A percentile compares a stretch with the other conserved stretches of the same genome.
Evolutionary conservation across 2,888 invertebrate genomes (phyloP).

Genomic region (Meteorus colon): DNA sequence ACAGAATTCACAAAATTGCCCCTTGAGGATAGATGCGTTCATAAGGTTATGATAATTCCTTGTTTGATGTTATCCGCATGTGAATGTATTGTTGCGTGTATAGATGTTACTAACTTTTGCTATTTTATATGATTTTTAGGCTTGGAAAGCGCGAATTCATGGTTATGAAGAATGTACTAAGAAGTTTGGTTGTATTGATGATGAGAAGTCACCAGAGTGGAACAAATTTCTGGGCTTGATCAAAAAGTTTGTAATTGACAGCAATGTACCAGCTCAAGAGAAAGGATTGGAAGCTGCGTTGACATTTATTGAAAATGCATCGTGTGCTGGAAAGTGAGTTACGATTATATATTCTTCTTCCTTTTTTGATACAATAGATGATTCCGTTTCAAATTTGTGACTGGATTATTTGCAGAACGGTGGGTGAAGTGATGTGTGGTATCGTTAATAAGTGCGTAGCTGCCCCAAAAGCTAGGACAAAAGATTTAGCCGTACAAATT

Average conservation of each 20-base stretch:
- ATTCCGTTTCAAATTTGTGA: neutral
- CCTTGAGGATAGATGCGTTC: conserved; percentile 92
- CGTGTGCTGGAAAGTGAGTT: conserved; percentile 84
- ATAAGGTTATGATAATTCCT: conserved; percentile 78
- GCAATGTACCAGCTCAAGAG: conserved; percentile 96
- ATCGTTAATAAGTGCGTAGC: conserved; percentile 95
- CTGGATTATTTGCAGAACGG: conserved; percentile 76
- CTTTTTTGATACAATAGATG: conserved; percentile 16
- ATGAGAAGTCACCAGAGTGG: conserved; percentile 96
- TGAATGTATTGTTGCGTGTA: neutral
- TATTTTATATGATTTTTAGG: conserved; percentile 69
- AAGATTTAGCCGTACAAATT: conserved; percentile 91
- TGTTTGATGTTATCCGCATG: neutral
- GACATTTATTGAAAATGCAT: conserved; percentile 93
- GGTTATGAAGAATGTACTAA: conserved; percentile 96
- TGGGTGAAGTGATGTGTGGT: conserved; percentile 90
- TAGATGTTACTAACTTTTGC: conserved; percentile 19
- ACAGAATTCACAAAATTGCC: conserved; percentile 91
- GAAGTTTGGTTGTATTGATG: conserved; percentile 88
- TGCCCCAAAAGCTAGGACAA: conserved; percentile 92
- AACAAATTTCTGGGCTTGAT: conserved; percentile 91
- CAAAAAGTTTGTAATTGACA: conserved; percentile 95
- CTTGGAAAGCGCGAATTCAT: conserved; percentile 95
- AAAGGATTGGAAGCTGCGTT: conserved; percentile 94
- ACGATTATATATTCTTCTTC: conserved; percentile 10